Evolutionary conservation across 2,797 vertebrate species (phyloP).

Genomic region (Girardinus metallicus): DNA sequence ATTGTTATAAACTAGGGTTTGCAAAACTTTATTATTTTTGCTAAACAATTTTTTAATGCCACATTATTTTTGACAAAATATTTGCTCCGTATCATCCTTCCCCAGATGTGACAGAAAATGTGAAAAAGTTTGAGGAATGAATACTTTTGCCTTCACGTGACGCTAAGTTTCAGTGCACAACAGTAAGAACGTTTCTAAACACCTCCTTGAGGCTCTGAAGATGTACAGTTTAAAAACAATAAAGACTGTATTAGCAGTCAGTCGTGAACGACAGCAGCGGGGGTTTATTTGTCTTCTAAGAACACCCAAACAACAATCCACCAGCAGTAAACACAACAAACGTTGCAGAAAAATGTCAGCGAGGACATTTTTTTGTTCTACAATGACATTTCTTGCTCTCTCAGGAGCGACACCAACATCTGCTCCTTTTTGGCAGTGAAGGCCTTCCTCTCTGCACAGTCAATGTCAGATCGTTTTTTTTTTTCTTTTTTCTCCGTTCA

Average conservation of each 20-base stretch:
- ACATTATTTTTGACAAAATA: background rate
- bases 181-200: background rate
- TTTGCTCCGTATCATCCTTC: background rate
- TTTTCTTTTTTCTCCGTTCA: background rate
- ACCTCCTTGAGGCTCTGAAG: background rate
- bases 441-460: constrained; percentile 6
- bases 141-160: background rate
- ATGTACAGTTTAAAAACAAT: background rate
- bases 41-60: background rate
- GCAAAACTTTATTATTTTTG: background rate
- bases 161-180: background rate
- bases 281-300: background rate
- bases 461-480: background rate
- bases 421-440: constrained; percentile 8
- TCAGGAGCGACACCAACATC: background rate
- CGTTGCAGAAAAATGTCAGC: background rate
- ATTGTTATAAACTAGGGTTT: background rate
- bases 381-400: constrained; percentile 11
- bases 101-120: background rate
- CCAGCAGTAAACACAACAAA: background rate
- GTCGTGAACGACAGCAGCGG: background rate
- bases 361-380: constrained; percentile 1
- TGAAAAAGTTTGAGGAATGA: background rate
- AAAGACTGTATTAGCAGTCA: background rate
- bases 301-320: background rate